Conservation (phyloP, 2,888 invertebrate genomes). For the Perizoma flavofasciatum region DNA sequence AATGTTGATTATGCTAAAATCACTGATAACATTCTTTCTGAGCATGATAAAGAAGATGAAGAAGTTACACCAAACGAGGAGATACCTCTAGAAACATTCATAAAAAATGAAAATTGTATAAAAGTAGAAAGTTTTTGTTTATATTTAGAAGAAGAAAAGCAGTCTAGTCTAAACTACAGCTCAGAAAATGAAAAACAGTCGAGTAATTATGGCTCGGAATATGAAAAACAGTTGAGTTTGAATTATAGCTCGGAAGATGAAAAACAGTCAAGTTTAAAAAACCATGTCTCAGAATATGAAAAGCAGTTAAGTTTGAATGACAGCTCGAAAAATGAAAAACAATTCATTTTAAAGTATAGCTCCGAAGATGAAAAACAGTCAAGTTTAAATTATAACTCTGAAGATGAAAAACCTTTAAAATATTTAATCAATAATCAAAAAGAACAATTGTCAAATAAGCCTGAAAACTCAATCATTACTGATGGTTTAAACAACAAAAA, state of each 20-base stretch:
- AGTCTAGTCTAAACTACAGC: conserved; percentile 4
- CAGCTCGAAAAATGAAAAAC: too few species aligned
- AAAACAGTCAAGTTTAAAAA: conserved; percentile 5
- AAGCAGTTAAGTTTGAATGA: too few species aligned
- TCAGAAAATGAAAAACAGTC: conserved; percentile 33
- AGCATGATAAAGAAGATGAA: background rate
- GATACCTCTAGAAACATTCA: background rate
- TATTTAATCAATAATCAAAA: conserved; percentile 1
- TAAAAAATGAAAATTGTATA: conserved; percentile 5
- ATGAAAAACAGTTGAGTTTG: background rate
- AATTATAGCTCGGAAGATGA: conserved; percentile 32
- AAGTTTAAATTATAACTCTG: too few species aligned
- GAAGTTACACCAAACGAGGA: background rate
- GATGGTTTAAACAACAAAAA: background rate
- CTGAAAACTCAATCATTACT: background rate
- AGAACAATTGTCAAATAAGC: background rate
- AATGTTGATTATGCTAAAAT: background rate
- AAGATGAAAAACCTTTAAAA: conserved; percentile 19
- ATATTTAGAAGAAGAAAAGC: too few species aligned
- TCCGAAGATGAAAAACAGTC: too few species aligned
- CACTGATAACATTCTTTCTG: background rate
- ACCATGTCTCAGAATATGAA: too few species aligned
- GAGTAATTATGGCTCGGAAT: too few species aligned
- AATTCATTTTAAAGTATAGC: too few species aligned
- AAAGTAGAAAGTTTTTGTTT: conserved; percentile 4